A percentile compares a stretch with the other conserved stretches of the same genome.
These are phyloP conservation scores for Coelopa pilipes DNA, from an alignment of 2,888 invertebrate genomes.

Conservation along the genomic window DNA sequence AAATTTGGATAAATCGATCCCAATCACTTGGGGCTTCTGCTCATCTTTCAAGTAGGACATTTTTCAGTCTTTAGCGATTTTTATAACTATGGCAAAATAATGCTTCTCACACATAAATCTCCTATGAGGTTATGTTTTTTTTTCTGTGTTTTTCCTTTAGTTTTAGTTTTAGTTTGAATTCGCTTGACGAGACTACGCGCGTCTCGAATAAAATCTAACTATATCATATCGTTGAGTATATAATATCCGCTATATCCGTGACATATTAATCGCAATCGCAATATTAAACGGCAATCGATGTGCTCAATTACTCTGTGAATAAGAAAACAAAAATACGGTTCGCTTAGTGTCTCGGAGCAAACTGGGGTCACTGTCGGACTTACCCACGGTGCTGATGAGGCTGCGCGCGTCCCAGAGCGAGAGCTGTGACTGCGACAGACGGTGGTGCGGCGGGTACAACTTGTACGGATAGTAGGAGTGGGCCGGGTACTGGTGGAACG, in stretches of 20 bases:
- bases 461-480: slow-evolving; percentile 63
- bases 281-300: neutral
- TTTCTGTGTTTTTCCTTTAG: neutral
- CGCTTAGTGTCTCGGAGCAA: neutral
- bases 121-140: neutral
- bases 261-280: neutral
- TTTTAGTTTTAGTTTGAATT: neutral
- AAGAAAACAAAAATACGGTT: slow-evolving; percentile 46
- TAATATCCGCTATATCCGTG: too few relatives aligned
- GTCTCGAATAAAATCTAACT: too few relatives aligned
- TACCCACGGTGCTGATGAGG: slow-evolving; percentile 65
- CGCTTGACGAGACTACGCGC: slow-evolving; percentile 33
- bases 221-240: too few relatives aligned
- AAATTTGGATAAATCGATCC: slow-evolving; percentile 10
- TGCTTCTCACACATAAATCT: neutral
- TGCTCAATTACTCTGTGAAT: neutral
- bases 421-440: slow-evolving; percentile 64
- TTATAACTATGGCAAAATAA: slow-evolving; percentile 61
- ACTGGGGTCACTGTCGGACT: neutral
- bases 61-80: slow-evolving; percentile 66
- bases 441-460: slow-evolving; percentile 63
- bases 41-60: slow-evolving; percentile 59
- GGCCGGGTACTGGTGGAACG: slow-evolving; percentile 59
- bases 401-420: slow-evolving; percentile 66
- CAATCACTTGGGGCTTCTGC: slow-evolving; percentile 33